phyloP scores from a whole-genome alignment of 2,888 invertebrate species.

The Atrina japonica region DNA sequence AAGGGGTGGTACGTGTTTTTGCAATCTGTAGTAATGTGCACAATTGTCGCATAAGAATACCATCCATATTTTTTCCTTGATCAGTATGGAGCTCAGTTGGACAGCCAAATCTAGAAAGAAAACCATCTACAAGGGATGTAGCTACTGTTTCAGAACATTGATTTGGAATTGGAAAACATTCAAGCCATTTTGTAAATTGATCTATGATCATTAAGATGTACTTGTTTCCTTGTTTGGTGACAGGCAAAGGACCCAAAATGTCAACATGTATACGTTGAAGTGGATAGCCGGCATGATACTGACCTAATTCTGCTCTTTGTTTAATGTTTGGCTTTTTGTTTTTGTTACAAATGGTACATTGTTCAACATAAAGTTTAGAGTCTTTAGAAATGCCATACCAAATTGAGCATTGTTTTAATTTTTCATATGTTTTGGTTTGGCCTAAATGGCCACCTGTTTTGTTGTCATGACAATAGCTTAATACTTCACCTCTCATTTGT shows the following conservation, averaged over 20 bases:
- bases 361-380: slow-evolving; percentile 13
- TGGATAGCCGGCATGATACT: slow-evolving; percentile 30
- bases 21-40: slow-evolving; percentile 34
- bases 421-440: slow-evolving; percentile 8
- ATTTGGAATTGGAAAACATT: slow-evolving; percentile 30
- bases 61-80: slow-evolving; percentile 38
- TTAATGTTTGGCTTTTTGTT: slow-evolving; percentile 14
- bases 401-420: slow-evolving; percentile 11
- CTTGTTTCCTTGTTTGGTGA: slow-evolving; percentile 28
- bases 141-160: slow-evolving; percentile 24
- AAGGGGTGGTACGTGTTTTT: slow-evolving; percentile 35
- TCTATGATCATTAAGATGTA: slow-evolving; percentile 39
- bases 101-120: slow-evolving; percentile 29
- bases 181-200: slow-evolving; percentile 40
- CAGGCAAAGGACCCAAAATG: slow-evolving; percentile 31
- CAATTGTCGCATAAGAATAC: slow-evolving; percentile 13
- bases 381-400: slow-evolving; percentile 14
- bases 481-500: neutral
- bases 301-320: slow-evolving; percentile 18
- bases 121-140: neutral
- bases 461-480: slow-evolving; percentile 19
- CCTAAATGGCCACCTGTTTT: slow-evolving; percentile 20
- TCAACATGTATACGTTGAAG: slow-evolving; percentile 34
- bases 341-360: slow-evolving; percentile 18
- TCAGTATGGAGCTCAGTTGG: slow-evolving; percentile 28